Evolutionary conservation across 1,140 invertebrate genomes (phyloP).

Genomic region (Pseudomyrmex pallidus): DNA sequence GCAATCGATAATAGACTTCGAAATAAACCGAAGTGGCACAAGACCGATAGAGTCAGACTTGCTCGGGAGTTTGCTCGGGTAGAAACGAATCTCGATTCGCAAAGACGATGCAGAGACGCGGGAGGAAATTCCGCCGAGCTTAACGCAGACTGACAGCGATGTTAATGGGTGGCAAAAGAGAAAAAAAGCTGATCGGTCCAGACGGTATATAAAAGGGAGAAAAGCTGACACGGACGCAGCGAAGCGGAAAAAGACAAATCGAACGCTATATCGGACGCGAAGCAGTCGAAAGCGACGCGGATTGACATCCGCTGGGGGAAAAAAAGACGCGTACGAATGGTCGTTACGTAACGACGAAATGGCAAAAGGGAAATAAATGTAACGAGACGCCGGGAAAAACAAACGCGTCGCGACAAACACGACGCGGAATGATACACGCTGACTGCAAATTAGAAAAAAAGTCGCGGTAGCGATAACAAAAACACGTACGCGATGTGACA

Average conservation of each 20-base stretch:
- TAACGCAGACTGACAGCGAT: neutral
- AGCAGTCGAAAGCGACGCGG: neutral
- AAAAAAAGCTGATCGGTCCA: neutral
- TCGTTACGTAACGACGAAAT: too few relatives aligned
- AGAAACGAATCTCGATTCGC: neutral
- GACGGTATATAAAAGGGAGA: slow-evolving; percentile 2
- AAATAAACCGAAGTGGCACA: neutral
- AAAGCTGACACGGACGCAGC: neutral
- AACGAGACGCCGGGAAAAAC: too few relatives aligned
- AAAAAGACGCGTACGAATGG: neutral
- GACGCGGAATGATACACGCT: too few relatives aligned
- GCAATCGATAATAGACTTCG: neutral
- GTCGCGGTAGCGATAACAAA: neutral
- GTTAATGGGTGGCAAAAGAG: neutral
- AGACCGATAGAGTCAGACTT: neutral
- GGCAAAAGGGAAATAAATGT: too few relatives aligned
- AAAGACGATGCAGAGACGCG: neutral
- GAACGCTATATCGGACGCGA: neutral
- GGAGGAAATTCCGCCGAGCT: neutral
- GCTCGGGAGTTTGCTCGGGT: neutral
- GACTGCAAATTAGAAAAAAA: too few relatives aligned
- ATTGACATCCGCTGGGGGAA: neutral
- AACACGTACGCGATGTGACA: neutral
- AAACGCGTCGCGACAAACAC: too few relatives aligned
- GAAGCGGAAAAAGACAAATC: neutral